Percentiles rank a stretch among this genome's conserved stretches.
These are phyloP conservation scores for Drosophila testacea DNA, from an alignment of 2,888 invertebrate species.

Conservation along the genomic window DNA sequence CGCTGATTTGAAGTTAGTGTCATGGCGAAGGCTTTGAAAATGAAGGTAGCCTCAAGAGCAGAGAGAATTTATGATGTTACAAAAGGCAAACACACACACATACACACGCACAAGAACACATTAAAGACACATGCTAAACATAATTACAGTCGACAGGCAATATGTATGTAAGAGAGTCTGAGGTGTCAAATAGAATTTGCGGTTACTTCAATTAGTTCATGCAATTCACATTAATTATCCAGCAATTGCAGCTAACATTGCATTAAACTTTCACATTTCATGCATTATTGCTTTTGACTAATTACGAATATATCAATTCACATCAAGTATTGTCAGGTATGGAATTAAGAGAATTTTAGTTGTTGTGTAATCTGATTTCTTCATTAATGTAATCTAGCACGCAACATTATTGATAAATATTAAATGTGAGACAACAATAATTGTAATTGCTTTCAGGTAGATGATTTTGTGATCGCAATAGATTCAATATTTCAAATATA, in stretches of 20 bases:
- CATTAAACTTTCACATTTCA: constrained; percentile 34
- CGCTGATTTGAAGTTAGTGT: constrained; percentile 60
- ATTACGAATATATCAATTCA: constrained; percentile 13
- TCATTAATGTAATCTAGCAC: neutral
- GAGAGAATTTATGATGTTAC: constrained; percentile 22
- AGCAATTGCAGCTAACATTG: constrained; percentile 4
- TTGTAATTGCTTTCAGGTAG: neutral
- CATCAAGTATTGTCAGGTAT: neutral
- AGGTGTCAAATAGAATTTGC: constrained; percentile 55
- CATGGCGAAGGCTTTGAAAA: constrained; percentile 3
- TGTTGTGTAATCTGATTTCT: neutral
- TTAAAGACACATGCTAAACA: constrained; percentile 22
- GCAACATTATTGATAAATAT: constrained; percentile 11
- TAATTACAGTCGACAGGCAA: constrained; percentile 30
- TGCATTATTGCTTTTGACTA: constrained; percentile 9
- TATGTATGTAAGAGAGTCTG: neutral
- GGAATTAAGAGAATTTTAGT: neutral
- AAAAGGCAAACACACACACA: neutral
- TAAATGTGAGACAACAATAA: constrained; percentile 13
- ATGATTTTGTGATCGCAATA: neutral
- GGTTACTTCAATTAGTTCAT: constrained; percentile 39
- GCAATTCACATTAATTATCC: constrained; percentile 22
- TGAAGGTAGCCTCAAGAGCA: neutral
- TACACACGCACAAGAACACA: neutral
- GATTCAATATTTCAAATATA: neutral